phyloP scores from a whole-genome alignment of 1,140 invertebrate species.

The Maniola jurtina region DNA sequence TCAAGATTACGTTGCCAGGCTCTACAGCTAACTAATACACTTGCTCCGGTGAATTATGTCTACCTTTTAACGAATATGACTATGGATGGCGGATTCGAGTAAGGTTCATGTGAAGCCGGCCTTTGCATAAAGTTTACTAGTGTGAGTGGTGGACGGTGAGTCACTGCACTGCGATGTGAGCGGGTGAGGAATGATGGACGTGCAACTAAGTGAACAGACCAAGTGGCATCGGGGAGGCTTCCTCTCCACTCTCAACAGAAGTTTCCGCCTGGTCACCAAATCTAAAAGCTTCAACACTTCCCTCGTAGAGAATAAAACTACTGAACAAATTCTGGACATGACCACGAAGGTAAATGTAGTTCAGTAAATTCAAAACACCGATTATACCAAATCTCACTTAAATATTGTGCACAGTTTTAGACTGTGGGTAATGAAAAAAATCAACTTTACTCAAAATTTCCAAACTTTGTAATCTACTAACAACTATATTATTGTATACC shows the following conservation, averaged over 20 bases:
- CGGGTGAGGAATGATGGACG: constrained; percentile 66
- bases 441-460: no score
- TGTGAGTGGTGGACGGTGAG: constrained; percentile 57
- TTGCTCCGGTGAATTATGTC: constrained; percentile 34
- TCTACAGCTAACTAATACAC: constrained; percentile 14
- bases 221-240: constrained; percentile 71
- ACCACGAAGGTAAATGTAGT: constrained; percentile 39
- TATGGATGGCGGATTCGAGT: constrained; percentile 30
- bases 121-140: constrained; percentile 44
- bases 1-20: constrained; percentile 35
- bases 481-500: no score
- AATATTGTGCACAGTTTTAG: no score
- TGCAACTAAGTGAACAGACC: constrained; percentile 58
- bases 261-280: constrained; percentile 59
- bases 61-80: constrained; percentile 29
- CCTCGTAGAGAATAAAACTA: constrained; percentile 47
- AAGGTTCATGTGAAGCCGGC: constrained; percentile 40
- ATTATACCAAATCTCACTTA: no score
- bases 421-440: no score
- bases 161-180: constrained; percentile 66
- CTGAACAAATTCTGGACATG: constrained; percentile 50
- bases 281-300: constrained; percentile 49
- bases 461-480: no score
- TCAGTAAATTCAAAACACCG: background rate
- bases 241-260: constrained; percentile 64